Percentiles rank a stretch among this genome's conserved stretches.
phyloP scores from a whole-genome alignment of 2,888 invertebrate species.

The Campoplex nolae region DNA sequence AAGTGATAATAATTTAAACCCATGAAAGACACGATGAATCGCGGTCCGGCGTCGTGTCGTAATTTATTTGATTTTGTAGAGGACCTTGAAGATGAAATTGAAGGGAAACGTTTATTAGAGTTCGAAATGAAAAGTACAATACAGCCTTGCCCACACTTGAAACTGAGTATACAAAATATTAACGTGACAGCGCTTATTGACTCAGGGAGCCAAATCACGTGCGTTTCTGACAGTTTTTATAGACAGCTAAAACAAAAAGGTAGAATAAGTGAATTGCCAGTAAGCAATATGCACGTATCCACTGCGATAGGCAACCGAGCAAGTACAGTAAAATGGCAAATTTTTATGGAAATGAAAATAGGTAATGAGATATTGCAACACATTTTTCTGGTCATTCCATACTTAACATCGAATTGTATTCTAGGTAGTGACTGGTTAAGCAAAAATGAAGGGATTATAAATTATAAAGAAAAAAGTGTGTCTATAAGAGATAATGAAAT shows the following conservation, averaged over 20 bases:
- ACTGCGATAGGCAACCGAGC: neutral
- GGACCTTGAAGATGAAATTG: no score
- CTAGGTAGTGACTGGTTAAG: constrained; percentile 19
- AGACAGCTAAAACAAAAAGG: neutral
- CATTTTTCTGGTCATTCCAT: constrained; percentile 27
- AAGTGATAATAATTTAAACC: no score
- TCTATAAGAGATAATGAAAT: neutral
- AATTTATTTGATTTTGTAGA: no score
- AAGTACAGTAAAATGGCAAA: neutral
- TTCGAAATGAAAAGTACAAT: no score
- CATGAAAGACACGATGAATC: no score
- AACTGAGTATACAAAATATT: no score
- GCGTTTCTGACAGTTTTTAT: neutral
- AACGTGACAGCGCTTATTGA: no score
- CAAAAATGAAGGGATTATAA: constrained; percentile 15
- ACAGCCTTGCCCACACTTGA: constrained; percentile 4
- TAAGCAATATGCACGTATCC: neutral
- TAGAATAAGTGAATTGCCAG: neutral
- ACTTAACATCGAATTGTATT: constrained; percentile 10
- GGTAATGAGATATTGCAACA: neutral
- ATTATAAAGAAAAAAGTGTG: constrained; percentile 22
- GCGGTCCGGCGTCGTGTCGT: no score
- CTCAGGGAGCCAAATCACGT: neutral
- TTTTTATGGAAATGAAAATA: neutral
- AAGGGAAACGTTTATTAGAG: no score